A percentile compares a stretch with the other conserved stretches of the same genome.
phyloP scores from a whole-genome alignment of 2,797 vertebrate genomes.

The Synaphobranchus kaupii region DNA sequence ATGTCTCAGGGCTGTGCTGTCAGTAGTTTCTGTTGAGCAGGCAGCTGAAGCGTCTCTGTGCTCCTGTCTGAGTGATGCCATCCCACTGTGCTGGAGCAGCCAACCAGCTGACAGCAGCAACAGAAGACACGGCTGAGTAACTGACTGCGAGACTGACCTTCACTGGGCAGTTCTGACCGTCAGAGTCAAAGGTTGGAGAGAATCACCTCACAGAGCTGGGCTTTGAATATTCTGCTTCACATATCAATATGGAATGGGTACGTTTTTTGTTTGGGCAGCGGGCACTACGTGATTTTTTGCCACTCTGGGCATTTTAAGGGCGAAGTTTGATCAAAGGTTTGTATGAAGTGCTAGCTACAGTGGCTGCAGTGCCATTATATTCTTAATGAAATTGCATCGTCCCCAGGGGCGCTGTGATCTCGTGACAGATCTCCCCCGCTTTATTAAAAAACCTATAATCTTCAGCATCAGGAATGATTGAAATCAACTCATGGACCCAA shows the following conservation, averaged over 20 bases:
- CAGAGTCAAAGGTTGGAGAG: neutral
- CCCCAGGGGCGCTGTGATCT: neutral
- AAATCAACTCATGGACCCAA: neutral
- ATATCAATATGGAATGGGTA: neutral
- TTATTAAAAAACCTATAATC: neutral
- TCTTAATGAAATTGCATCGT: neutral
- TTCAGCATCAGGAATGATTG: neutral
- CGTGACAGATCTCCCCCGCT: neutral
- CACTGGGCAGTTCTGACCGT: neutral
- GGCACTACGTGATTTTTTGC: neutral
- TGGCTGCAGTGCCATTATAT: neutral
- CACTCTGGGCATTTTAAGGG: neutral
- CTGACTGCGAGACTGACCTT: neutral
- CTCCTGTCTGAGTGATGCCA: neutral
- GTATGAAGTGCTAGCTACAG: neutral
- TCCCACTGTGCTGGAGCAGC: neutral
- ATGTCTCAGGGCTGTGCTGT: neutral
- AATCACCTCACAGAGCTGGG: neutral
- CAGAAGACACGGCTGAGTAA: neutral
- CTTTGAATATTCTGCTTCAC: neutral
- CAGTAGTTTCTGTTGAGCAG: neutral
- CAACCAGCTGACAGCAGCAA: constrained; percentile 4
- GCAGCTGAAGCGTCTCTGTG: neutral
- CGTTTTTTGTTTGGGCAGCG: neutral
- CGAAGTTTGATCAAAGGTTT: neutral